Conservation (phyloP, 2,797 vertebrate species). For the Aplochiton taeniatus region DNA sequence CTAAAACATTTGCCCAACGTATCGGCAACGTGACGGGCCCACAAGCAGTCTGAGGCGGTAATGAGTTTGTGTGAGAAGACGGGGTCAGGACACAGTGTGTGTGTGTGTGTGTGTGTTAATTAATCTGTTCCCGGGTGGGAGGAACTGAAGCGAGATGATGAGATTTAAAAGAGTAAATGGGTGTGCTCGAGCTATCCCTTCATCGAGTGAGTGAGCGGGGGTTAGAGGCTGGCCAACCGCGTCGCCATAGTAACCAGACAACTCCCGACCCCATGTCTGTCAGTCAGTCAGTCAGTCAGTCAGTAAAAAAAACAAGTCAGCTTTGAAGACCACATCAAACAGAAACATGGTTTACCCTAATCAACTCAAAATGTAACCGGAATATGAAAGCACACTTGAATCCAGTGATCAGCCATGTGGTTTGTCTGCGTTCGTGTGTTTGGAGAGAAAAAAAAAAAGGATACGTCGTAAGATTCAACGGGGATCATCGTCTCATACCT, state of each 20-base stretch:
- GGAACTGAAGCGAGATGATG: conserved; percentile 82
- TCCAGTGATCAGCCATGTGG: neutral
- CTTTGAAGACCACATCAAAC: conserved; percentile 68
- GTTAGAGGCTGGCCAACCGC: conserved; percentile 77
- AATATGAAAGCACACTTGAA: conserved; percentile 27
- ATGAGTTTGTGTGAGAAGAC: conserved; percentile 80
- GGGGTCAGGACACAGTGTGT: conserved; percentile 78
- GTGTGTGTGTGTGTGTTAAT: conserved; percentile 64
- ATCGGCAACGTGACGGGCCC: conserved; percentile 74
- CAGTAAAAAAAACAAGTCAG: conserved; percentile 57
- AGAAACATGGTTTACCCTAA: conserved; percentile 67
- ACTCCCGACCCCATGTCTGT: conserved; percentile 54
- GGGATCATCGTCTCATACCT: too few relatives aligned
- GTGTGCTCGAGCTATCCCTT: conserved; percentile 76
- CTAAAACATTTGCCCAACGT: conserved; percentile 70
- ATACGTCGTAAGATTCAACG: too few relatives aligned
- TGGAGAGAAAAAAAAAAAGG: too few relatives aligned
- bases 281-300: conserved; percentile 73
- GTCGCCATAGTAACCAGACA: conserved; percentile 76
- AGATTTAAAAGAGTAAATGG: conserved; percentile 82
- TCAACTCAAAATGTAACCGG: conserved; percentile 60
- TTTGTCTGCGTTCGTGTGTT: conserved; percentile 21
- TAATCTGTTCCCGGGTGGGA: conserved; percentile 81
- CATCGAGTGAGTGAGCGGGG: conserved; percentile 71
- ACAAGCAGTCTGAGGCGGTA: conserved; percentile 76